Evolutionary conservation across 1,140 invertebrate genomes (phyloP), one percentile per base, ranked within the genome.

Genomic region (Stegodyphus mimosarum): DNA sequence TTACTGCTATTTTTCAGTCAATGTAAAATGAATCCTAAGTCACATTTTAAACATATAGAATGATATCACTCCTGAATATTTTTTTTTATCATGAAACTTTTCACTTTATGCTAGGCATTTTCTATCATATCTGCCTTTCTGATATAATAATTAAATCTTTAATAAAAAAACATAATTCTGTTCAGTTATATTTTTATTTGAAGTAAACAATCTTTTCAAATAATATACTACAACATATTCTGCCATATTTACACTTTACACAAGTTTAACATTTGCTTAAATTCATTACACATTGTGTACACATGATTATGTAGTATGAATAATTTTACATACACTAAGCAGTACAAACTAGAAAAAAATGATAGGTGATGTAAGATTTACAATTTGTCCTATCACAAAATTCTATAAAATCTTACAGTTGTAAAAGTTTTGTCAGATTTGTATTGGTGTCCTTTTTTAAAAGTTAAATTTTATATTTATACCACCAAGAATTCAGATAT

Each of bases 301-400:
- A 84, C 81, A 84, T 84, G 81, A 84, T 84, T 67, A 84, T 83
- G 70, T 73, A n/a, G 51, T 76, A 84, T 84, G 81, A 84, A 60
- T 50, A 64, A 74, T 48, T 83, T 75, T 84, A 72, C 69, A 72
- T 33, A 74, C 51, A 55, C 73, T 84, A 83, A 70, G 72, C 81
- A 55, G 17, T 84, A 84, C 66, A 69, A 75, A 67, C 72, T 84
- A 75, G 60, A 84, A 76, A 84, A 63, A 49, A n/a, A 74, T 69
- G 64, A 84, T 64, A 73, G 71, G 81, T 76, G 72, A 84, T 67
- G 78, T 70, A 75, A 75, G 50, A 75, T 75, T 9, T 69, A 84
- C 64, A 84, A 72, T 75, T 60, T 52, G 64, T 84, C 81, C 69
- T 84, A 55, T 69, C 18, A 70, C 69, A 84, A 71, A 84, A 63